A percentile compares a stretch with the other conserved stretches of the same genome.
Evolutionary conservation across 2,113 vertebrate species (phyloP).

Genomic region (Plestiodon gilberti): DNA sequence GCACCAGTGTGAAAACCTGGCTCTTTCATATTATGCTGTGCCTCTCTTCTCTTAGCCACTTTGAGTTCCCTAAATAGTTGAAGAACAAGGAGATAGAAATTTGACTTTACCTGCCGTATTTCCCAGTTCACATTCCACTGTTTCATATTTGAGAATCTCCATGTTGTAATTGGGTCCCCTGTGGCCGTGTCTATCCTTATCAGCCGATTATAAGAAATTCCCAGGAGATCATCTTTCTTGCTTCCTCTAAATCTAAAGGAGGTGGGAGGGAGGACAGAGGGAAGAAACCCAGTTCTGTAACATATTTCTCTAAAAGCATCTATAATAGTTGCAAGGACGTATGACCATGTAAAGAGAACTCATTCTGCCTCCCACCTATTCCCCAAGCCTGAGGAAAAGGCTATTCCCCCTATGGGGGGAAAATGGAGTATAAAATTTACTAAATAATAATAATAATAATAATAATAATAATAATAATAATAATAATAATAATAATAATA

Average conservation of each 20-base stretch:
- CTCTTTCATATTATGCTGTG: no score
- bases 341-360: neutral
- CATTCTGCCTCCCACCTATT: neutral
- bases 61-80: slow-evolving; percentile 10
- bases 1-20: no score
- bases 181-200: slow-evolving; percentile 92
- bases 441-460: no score
- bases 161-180: slow-evolving; percentile 89
- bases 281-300: neutral
- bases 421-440: no score
- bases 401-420: no score
- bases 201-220: slow-evolving; percentile 94
- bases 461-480: no score
- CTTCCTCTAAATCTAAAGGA: slow-evolving; percentile 88
- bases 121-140: slow-evolving; percentile 99
- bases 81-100: neutral
- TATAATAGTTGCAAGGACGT: neutral
- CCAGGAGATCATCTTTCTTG: slow-evolving; percentile 96
- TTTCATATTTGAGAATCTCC: slow-evolving; percentile 97
- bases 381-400: neutral
- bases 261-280: no score
- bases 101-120: slow-evolving; percentile 87
- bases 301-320: neutral
- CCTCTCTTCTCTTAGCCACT: neutral
- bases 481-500: no score